Percentiles rank a stretch among this genome's conserved stretches.
Evolutionary conservation across 53 echinoderm and acorn worm genomes (phyloP).

Genomic region (Paracentrotus lividus): DNA sequence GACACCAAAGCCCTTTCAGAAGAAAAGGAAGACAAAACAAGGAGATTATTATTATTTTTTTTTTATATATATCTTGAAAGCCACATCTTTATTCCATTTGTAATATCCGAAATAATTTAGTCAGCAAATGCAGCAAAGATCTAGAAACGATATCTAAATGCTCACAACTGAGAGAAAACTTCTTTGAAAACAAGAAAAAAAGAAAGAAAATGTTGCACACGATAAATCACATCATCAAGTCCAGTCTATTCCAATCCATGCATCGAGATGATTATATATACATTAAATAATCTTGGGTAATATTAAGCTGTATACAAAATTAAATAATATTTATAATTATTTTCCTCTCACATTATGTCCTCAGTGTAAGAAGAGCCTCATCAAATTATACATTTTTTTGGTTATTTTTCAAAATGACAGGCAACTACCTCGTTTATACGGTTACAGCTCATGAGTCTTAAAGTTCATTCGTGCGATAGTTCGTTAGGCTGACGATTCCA

Average conservation of each 20-base stretch:
- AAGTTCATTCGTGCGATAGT: no score
- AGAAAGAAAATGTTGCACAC: slow-evolving; percentile 43
- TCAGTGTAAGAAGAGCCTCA: background rate
- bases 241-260: slow-evolving; percentile 57
- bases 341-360: background rate
- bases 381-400: background rate
- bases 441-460: no score
- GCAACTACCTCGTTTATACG: background rate
- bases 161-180: background rate
- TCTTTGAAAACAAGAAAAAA: slow-evolving; percentile 23
- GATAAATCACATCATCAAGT: slow-evolving; percentile 41
- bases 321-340: slow-evolving; percentile 52
- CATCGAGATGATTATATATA: slow-evolving; percentile 54
- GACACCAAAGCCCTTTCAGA: background rate
- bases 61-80: background rate
- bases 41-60: background rate
- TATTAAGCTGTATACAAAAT: slow-evolving; percentile 29
- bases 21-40: background rate
- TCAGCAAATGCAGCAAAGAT: slow-evolving; percentile 29
- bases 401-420: background rate
- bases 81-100: background rate
- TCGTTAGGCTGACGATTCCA: no score
- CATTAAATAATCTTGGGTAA: slow-evolving; percentile 11
- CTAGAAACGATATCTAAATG: slow-evolving; percentile 14
- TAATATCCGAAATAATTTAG: background rate